Evolutionary conservation across 2,888 invertebrate species (phyloP).

Genomic region (Sepioteuthis lessoniana): DNA sequence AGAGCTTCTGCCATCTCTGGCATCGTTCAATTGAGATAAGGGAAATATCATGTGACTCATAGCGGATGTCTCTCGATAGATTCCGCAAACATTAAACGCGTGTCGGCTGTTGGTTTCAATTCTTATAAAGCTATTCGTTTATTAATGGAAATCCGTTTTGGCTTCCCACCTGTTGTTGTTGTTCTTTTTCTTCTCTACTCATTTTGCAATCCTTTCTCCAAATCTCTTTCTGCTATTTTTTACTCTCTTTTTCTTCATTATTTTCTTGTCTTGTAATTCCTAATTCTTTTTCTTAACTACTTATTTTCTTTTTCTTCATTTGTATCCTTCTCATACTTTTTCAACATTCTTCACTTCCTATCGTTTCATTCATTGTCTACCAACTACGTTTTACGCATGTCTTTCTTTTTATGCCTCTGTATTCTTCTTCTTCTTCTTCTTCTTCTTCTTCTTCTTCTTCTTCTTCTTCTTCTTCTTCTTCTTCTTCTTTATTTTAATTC

Average conservation of each 20-base stretch:
- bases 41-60: constrained; percentile 23
- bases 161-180: not conserved
- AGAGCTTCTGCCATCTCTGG: not conserved
- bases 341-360: too few species aligned
- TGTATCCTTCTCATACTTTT: constrained; percentile 34
- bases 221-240: not conserved
- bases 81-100: constrained; percentile 1
- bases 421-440: constrained; percentile 24
- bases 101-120: not conserved
- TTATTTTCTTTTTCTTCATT: constrained; percentile 37
- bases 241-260: not conserved
- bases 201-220: not conserved
- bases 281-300: not conserved
- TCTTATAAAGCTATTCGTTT: constrained; percentile 47
- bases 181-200: not conserved
- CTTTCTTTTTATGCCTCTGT: not conserved
- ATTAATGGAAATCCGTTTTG: constrained; percentile 34
- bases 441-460: not conserved
- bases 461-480: constrained; percentile 38
- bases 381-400: too few species aligned
- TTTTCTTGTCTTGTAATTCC: not conserved
- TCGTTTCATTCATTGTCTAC: too few species aligned
- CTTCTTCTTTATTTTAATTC: not conserved
- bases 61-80: not conserved
- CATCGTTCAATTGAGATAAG: not conserved